Conservation (phyloP, 1,140 invertebrate species). For the Vollenhovia emeryi region DNA sequence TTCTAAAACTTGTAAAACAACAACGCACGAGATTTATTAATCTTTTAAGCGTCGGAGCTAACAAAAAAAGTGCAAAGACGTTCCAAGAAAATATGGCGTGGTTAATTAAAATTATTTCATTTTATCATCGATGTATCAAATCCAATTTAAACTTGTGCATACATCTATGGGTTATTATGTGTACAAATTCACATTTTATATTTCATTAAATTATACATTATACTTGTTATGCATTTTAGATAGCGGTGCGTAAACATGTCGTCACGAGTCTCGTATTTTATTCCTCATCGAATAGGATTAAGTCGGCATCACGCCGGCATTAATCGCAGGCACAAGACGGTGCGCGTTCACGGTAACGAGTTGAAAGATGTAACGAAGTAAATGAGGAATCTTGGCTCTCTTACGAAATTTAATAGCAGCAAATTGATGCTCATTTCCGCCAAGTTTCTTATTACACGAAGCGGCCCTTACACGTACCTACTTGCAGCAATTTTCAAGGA, state of each 20-base stretch:
- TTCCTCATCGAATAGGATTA: not conserved
- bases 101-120: not conserved
- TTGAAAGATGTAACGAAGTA: constrained; percentile 48
- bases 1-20: constrained; percentile 14
- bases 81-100: not conserved
- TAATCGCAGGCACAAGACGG: constrained; percentile 7
- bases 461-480: constrained; percentile 35
- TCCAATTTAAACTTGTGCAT: not conserved
- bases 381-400: constrained; percentile 46
- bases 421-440: constrained; percentile 54
- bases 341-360: constrained; percentile 23
- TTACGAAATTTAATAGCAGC: constrained; percentile 54
- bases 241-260: not conserved
- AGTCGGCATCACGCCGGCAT: not conserved
- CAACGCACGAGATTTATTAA: constrained; percentile 18
- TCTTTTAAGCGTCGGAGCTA: not conserved
- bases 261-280: not conserved
- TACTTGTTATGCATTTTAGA: not conserved
- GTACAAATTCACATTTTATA: not conserved
- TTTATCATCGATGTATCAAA: not conserved
- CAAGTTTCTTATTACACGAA: constrained; percentile 50
- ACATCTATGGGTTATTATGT: not conserved
- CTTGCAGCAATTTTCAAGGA: constrained; percentile 48
- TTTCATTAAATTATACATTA: not conserved
- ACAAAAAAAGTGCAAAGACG: not conserved